Base-by-base conservation (phyloP, 2,113 vertebrate species). In the Lagopus leucura region DNA sequence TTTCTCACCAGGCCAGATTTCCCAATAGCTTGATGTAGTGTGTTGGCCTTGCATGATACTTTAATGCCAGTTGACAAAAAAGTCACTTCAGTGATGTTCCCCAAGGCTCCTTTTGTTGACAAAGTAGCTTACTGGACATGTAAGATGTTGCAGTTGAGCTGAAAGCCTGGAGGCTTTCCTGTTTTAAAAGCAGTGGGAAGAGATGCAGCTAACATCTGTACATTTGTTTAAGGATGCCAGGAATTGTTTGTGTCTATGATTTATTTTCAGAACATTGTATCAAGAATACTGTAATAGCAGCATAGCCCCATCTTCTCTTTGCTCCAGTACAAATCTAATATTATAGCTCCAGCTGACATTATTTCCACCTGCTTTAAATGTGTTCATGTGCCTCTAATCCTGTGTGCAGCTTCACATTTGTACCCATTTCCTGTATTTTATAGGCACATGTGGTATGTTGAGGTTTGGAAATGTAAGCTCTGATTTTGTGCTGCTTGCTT, bases 361-460 rank as follows among this genome's bases (percentile, higher is more conserved):
- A 91, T 90, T 97, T 96, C 93, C 95, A 96, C 94, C 95, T 95
- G 93, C 94, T 94, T 96, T 95, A 96, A 94, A 94, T 93, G 94
- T 96, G 93, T 95, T 94, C 93, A 97, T 96, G 88, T 95, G 95
- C 95, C 94, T 96, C 94, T 96, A 94, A 97, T 96, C 95, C 93
- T 94, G 86, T 91, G 86, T 96, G 94, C 85, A 96, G 93, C 94
- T 96, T 97, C 95, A 88, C 93, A 95, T 96, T 97, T 97, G 95
- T 96, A 96, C 95, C 94, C 93, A 96, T 96, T 96, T 97, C 94
- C 94, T 97, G 95, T 93, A 93, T 97, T 97, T 97, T 96, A 96
- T 95, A 94, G 95, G 94, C 94, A 96, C 94, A 96, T 96, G 93
- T 95, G 95, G 96, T 96, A 94, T 88, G 90, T 88, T 16, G 58